Conservation (phyloP, 2,113 vertebrate genomes). For the Leucosticte australis region DNA sequence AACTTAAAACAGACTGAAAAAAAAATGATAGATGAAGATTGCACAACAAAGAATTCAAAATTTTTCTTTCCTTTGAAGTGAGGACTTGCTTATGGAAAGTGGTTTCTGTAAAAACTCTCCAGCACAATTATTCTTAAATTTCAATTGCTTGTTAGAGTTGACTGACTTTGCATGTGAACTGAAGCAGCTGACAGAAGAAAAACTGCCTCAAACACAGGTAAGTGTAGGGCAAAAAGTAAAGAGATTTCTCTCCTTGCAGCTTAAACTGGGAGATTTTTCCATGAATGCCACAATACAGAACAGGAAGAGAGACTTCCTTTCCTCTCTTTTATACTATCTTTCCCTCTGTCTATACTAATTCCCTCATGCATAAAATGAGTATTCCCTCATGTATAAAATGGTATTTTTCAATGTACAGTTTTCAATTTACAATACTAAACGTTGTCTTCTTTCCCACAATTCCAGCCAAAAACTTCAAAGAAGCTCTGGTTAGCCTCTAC, state of each 20-base stretch:
- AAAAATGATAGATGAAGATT: background rate
- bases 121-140: background rate
- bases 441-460: background rate
- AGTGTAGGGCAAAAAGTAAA: background rate
- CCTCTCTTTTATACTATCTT: background rate
- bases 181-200: background rate
- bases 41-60: background rate
- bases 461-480: background rate
- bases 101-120: background rate
- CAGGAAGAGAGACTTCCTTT: background rate
- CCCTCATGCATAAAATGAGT: background rate
- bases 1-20: background rate
- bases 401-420: background rate
- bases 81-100: background rate
- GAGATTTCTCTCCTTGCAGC: background rate
- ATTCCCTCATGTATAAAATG: background rate
- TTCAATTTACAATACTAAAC: background rate
- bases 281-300: background rate
- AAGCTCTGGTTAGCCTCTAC: background rate
- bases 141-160: background rate
- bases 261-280: background rate
- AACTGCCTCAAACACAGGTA: background rate
- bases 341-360: background rate
- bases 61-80: background rate
- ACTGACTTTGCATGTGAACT: background rate